A percentile compares a stretch with the other conserved stretches of the same genome.
phyloP scores from a whole-genome alignment of 2,797 vertebrate species.

The Sebastiscus albofasciatus region DNA sequence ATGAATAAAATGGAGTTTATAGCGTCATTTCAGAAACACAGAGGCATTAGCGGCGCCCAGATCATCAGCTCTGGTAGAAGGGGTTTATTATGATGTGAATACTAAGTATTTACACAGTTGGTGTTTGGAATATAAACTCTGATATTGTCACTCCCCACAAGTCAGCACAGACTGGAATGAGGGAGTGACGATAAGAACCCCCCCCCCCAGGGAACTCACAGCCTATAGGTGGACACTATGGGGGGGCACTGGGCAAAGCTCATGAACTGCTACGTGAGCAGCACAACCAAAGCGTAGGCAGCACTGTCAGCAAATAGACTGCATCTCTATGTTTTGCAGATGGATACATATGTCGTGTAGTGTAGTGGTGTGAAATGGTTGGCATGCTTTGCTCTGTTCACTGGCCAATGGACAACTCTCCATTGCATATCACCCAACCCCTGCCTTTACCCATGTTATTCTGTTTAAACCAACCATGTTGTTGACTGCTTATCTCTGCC shows the following conservation, averaged over 20 bases:
- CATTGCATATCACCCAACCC: too few species aligned
- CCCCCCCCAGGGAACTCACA: neutral
- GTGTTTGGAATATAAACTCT: neutral
- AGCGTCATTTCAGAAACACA: slow-evolving; percentile 17
- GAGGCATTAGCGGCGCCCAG: neutral
- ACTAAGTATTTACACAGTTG: neutral
- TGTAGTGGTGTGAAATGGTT: neutral
- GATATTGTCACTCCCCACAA: neutral
- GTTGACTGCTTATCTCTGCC: neutral
- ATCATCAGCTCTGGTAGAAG: slow-evolving; percentile 11
- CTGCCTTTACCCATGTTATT: neutral
- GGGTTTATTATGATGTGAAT: neutral
- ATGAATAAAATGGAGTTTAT: neutral
- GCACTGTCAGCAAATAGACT: neutral
- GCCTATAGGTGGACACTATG: neutral
- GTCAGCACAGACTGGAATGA: neutral
- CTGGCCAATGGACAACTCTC: neutral
- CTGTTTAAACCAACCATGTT: neutral
- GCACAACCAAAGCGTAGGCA: neutral
- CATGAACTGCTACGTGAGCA: neutral
- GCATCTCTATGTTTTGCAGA: neutral
- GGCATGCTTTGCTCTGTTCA: neutral
- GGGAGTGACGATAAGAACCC: neutral
- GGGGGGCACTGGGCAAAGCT: neutral
- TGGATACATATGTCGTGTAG: neutral